phyloP scores from a whole-genome alignment of 35 echinoderm and acorn worm species.

The Ptychodera flava region DNA sequence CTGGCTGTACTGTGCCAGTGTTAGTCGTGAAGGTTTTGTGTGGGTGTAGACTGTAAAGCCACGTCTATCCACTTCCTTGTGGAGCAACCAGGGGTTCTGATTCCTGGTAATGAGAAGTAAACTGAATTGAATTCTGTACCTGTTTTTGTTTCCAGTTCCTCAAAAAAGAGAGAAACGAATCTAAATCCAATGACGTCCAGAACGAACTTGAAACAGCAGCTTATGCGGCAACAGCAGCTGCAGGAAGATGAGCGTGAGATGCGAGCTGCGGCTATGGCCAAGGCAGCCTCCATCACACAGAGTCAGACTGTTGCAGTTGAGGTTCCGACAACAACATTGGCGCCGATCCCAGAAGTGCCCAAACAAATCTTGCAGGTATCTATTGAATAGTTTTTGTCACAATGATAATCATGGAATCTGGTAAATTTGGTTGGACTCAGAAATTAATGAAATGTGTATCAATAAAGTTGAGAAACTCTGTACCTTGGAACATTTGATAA shows the following conservation, averaged over 20 bases:
- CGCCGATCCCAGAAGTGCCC: conserved; percentile 11
- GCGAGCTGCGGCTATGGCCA: not conserved
- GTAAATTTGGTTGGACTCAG: too few species aligned
- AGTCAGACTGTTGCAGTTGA: not conserved
- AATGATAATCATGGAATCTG: too few species aligned
- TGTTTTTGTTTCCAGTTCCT: not conserved
- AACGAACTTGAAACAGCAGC: conserved; percentile 4
- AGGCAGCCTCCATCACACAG: not conserved
- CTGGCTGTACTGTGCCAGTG: too few species aligned
- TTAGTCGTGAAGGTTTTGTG: too few species aligned
- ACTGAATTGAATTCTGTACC: too few species aligned
- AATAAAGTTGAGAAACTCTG: not conserved
- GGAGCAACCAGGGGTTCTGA: too few species aligned
- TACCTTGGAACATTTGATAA: not conserved
- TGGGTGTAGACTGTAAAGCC: too few species aligned
- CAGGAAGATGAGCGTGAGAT: conserved; percentile 3
- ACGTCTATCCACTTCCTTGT: too few species aligned
- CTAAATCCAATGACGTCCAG: conserved; percentile 9
- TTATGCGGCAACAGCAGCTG: conserved; percentile 8
- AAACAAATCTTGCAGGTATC: conserved; percentile 9
- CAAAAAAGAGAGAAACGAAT: not conserved
- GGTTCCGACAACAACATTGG: not conserved
- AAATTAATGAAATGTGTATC: not conserved
- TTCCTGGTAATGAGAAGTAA: too few species aligned
- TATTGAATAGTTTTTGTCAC: too few species aligned